Conservation (phyloP, 2,113 vertebrate species). For the Phalacrocorax aristotelis region DNA sequence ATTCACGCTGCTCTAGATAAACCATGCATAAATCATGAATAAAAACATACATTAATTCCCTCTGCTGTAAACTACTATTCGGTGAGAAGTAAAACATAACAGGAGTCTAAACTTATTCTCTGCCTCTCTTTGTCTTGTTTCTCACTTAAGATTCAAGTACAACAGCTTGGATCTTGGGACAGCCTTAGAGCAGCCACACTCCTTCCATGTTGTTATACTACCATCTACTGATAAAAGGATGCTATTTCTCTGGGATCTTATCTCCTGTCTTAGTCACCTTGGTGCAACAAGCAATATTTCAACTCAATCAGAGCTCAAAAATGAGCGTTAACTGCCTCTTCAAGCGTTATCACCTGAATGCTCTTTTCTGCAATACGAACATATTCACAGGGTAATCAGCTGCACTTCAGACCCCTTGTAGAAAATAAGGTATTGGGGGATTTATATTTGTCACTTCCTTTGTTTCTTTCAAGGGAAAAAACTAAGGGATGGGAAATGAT, state of each 20-base stretch:
- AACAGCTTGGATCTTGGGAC: background rate
- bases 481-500: background rate
- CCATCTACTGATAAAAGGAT: slow-evolving; percentile 78
- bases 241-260: slow-evolving; percentile 65
- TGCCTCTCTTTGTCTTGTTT: background rate
- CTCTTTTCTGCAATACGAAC: background rate
- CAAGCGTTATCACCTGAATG: background rate
- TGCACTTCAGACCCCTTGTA: background rate
- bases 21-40: background rate
- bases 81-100: background rate
- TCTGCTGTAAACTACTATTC: background rate
- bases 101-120: background rate
- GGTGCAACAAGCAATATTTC: slow-evolving; percentile 13
- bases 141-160: background rate
- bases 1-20: slow-evolving; percentile 7
- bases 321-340: background rate
- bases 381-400: slow-evolving; percentile 1
- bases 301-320: background rate
- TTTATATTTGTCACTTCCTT: background rate
- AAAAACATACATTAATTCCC: background rate
- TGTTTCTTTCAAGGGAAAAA: slow-evolving; percentile 10
- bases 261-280: background rate
- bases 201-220: slow-evolving; percentile 72
- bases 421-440: background rate
- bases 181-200: background rate